Evolutionary conservation across 2,888 invertebrate genomes (phyloP).

Genomic region (Tenthredo mesomela): DNA sequence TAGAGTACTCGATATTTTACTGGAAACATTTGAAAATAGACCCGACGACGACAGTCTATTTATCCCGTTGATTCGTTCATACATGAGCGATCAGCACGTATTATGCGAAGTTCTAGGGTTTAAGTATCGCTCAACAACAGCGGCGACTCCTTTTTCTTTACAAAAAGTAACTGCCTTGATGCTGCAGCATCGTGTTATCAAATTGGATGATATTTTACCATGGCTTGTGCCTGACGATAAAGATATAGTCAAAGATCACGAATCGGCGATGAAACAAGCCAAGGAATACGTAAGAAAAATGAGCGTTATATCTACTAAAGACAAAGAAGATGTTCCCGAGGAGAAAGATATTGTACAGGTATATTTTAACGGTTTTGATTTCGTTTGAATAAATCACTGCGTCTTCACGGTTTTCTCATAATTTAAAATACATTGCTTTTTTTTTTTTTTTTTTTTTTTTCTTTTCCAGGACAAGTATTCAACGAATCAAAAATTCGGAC

Average conservation of each 20-base stretch:
- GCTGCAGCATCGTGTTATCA: constrained; percentile 92
- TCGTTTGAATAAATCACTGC: not conserved
- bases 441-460: constrained; percentile 7
- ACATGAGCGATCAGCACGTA: constrained; percentile 93
- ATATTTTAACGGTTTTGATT: constrained; percentile 53
- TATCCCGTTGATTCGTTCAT: constrained; percentile 91
- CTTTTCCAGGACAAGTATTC: constrained; percentile 79
- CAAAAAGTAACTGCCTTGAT: constrained; percentile 95
- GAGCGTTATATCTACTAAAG: constrained; percentile 90
- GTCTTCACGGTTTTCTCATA: not conserved
- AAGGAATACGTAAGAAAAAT: constrained; percentile 94
- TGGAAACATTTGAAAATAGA: constrained; percentile 97
- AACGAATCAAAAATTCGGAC: constrained; percentile 95
- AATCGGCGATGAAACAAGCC: constrained; percentile 90
- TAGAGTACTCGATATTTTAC: constrained; percentile 95
- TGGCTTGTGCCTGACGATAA: constrained; percentile 96
- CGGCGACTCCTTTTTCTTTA: constrained; percentile 88
- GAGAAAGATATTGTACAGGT: constrained; percentile 86
- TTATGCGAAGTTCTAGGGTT: constrained; percentile 97
- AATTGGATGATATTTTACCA: constrained; percentile 92
- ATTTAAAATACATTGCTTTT: constrained; percentile 61
- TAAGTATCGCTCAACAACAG: constrained; percentile 85
- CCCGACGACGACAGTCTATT: constrained; percentile 90
- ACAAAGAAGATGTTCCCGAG: constrained; percentile 85
- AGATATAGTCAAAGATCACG: constrained; percentile 89